Conservation (phyloP, 2,797 vertebrate species). For the Mormyrops attenuatus region DNA sequence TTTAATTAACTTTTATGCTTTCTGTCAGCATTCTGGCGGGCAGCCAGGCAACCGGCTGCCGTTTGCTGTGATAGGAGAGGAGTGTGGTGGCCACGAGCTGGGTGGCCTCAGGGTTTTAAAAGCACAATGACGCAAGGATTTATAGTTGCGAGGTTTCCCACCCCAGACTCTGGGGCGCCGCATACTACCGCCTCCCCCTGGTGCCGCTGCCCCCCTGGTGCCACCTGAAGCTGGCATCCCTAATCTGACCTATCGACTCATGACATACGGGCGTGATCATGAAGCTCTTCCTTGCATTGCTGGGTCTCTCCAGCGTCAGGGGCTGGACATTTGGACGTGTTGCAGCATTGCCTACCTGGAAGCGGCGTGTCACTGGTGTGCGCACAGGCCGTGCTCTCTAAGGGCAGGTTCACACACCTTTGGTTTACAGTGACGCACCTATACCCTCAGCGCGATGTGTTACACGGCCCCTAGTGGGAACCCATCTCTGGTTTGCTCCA, state of each 20-base stretch:
- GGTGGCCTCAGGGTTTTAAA: constrained; percentile 28
- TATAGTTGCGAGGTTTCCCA: not conserved
- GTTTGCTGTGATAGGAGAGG: constrained; percentile 38
- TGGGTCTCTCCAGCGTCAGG: not conserved
- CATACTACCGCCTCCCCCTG: not conserved
- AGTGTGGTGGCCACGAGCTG: constrained; percentile 7
- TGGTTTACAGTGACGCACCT: not conserved
- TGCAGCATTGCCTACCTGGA: not conserved
- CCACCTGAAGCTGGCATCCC: not conserved
- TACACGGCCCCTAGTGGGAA: not conserved
- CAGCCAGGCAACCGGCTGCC: constrained; percentile 39
- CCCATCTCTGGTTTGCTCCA: not conserved
- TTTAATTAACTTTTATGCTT: constrained; percentile 52
- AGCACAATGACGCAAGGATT: constrained; percentile 15
- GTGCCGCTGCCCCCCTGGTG: not conserved
- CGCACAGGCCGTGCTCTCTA: not conserved
- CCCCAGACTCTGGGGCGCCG: constrained; percentile 27
- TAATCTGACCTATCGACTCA: not conserved
- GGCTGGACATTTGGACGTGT: not conserved
- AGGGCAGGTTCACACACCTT: not conserved
- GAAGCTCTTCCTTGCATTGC: not conserved
- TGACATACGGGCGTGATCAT: not conserved
- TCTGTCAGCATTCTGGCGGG: constrained; percentile 46
- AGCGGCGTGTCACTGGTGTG: not conserved
- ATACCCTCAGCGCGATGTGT: not conserved